Evolutionary conservation across 2,888 invertebrate species (phyloP), one percentile per base, ranked within the genome.

Genomic region (Amiota minor): DNA sequence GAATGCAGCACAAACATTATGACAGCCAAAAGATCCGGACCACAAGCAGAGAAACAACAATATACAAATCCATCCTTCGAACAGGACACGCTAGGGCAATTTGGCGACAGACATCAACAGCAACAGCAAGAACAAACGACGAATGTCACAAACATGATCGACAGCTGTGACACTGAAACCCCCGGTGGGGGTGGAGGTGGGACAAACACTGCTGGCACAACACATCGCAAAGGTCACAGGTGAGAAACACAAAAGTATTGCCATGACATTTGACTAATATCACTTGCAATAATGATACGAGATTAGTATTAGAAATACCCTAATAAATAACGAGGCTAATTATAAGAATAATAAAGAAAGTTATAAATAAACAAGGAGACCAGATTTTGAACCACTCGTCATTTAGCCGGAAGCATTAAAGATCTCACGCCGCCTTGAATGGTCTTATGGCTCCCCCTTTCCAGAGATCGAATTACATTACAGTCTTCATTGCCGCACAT

Each of bases 181-280:
- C 91, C 79, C 67, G 82, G 67, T 9, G 70, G 56, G 35, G 70
- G 67, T 56, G 78, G 77, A 14, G 75, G 70, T 64, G 35, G 91
- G 80, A 45, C 74, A 49, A 12, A 59, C n/a, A 49, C 72, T 73
- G 76, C 73, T 74, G 77, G 71, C 78, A 79, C 71, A 78, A 91
- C 92, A 80, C 92, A 92, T 92, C 92, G 93, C 85, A 93, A 93
- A 89, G 92, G 92, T 81, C 93, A 93, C 91, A 92, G 93, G 93
- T 92, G 79, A 85, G 88, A 55, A 18, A 3, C n/a, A 70, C 2
- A 59, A 59, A 18, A 47, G 9, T 14, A 62, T 35, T 70, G 55
- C n/a, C 50, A 50, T 9, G 62, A 59, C 35, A 35, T 35, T 35
- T 35, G 35, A 35, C 0, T 35, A 35, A 35, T 35, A 35, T 35